These are phyloP conservation scores for Macrophya annulata DNA, from an alignment of 2,888 invertebrate genomes.

Conservation along the genomic window DNA sequence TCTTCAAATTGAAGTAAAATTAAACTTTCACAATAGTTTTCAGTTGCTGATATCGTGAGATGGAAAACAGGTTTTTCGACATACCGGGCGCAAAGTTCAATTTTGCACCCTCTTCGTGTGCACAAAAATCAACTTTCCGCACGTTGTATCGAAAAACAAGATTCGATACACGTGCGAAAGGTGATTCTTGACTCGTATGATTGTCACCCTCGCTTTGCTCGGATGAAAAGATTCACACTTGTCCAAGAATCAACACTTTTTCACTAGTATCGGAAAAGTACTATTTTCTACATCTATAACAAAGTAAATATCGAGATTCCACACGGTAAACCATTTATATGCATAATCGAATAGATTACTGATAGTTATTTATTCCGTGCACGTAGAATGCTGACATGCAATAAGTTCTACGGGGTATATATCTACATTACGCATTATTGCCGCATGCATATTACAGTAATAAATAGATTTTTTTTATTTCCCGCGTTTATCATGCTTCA, in stretches of 20 bases:
- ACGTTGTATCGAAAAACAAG: too few species aligned
- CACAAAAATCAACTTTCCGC: too few species aligned
- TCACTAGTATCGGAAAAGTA: too few species aligned
- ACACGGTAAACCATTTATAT: neutral
- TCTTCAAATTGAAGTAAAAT: too few species aligned
- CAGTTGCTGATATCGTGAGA: neutral
- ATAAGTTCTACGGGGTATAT: neutral
- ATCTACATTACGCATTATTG: neutral
- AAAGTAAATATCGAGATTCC: neutral
- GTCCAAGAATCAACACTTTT: too few species aligned
- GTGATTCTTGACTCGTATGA: too few species aligned
- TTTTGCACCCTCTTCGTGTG: too few species aligned
- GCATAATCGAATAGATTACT: neutral
- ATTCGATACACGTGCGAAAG: too few species aligned
- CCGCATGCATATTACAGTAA: neutral
- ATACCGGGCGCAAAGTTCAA: too few species aligned
- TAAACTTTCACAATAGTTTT: neutral
- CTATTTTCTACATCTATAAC: neutral
- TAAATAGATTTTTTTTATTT: neutral
- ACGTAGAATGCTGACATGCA: conserved; percentile 6
- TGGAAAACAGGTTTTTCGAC: too few species aligned
- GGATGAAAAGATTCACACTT: too few species aligned
- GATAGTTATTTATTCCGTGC: neutral
- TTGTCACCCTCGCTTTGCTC: too few species aligned
- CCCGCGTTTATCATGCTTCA: neutral